Percentiles rank a stretch among this genome's conserved stretches.
Conservation (phyloP, 2,113 vertebrate genomes). For the Merops nubicus region DNA sequence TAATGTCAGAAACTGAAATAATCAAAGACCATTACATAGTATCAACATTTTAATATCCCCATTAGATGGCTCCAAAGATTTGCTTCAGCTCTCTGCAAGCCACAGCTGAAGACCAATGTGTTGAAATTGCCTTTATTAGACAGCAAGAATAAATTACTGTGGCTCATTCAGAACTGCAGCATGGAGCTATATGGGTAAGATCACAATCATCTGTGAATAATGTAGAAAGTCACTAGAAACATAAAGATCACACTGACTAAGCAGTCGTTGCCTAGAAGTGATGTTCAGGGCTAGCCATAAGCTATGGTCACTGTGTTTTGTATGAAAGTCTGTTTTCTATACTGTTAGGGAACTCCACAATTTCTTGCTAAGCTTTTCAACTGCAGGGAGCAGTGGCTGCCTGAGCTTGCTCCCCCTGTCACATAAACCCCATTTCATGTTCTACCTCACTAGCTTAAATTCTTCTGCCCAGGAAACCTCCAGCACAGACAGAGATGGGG, state of each 20-base stretch:
- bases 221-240: background rate
- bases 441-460: background rate
- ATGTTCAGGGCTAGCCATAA: background rate
- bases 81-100: background rate
- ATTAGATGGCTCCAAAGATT: conserved; percentile 45
- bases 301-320: background rate
- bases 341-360: accelerated
- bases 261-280: background rate
- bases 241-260: background rate
- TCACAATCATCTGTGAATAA: background rate
- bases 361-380: background rate
- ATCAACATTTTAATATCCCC: background rate
- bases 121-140: background rate
- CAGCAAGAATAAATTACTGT: background rate
- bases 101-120: background rate
- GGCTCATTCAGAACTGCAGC: background rate
- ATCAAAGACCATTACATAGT: background rate
- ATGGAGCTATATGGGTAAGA: accelerated
- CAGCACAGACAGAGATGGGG: background rate
- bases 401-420: background rate
- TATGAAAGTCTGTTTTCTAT: background rate
- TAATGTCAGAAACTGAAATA: background rate
- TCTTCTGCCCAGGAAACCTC: background rate
- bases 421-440: background rate
- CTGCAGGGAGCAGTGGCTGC: background rate